These are phyloP conservation scores for Drosophila demipolita DNA, from an alignment of 2,888 invertebrate species.

Conservation along the genomic window DNA sequence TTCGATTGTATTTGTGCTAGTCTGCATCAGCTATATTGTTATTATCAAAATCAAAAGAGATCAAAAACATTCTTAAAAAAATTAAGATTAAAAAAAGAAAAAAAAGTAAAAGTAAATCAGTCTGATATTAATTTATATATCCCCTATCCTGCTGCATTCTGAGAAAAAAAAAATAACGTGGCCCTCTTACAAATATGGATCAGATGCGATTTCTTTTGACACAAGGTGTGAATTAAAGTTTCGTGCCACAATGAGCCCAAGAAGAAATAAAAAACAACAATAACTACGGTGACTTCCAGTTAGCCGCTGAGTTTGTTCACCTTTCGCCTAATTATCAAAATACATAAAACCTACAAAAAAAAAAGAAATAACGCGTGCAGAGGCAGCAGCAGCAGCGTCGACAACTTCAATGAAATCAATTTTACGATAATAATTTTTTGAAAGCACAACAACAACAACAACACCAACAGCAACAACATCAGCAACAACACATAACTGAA, in stretches of 20 bases:
- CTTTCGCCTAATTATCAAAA: slow-evolving; percentile 81
- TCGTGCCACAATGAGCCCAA: slow-evolving; percentile 40
- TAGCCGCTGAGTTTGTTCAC: slow-evolving; percentile 71
- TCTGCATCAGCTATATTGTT: background rate
- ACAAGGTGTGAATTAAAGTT: slow-evolving; percentile 67
- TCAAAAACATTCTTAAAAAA: background rate
- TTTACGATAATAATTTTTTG: slow-evolving; percentile 81
- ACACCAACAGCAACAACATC: slow-evolving; percentile 1
- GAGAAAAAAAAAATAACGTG: background rate
- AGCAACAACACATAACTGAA: slow-evolving; percentile 17
- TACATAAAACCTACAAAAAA: slow-evolving; percentile 68
- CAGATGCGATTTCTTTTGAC: slow-evolving; percentile 73
- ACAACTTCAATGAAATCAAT: slow-evolving; percentile 81
- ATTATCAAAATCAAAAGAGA: background rate
- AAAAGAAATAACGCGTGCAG: slow-evolving; percentile 56
- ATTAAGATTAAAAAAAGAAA: background rate
- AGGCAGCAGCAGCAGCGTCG: slow-evolving; percentile 49
- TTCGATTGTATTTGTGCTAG: background rate
- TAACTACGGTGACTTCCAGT: slow-evolving; percentile 51
- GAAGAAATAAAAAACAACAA: slow-evolving; percentile 8
- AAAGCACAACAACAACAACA: slow-evolving; percentile 58
- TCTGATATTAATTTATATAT: background rate
- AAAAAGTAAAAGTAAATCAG: background rate
- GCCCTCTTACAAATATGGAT: slow-evolving; percentile 12
- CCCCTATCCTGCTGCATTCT: background rate